phyloP scores from a whole-genome alignment of 2,888 invertebrate genomes.

The Apamea sordens region DNA sequence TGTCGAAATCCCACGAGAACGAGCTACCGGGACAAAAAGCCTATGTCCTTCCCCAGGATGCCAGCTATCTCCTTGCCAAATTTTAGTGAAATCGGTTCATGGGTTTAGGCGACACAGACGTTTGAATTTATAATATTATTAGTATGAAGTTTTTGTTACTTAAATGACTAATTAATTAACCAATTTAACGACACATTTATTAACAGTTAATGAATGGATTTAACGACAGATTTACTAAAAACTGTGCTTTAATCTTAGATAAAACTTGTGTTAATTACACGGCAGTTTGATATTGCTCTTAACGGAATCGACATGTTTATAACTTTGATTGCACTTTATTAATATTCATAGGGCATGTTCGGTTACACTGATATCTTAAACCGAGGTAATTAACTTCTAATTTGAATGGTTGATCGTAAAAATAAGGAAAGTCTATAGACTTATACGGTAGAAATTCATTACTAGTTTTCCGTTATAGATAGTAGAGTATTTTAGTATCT shows the following conservation, averaged over 20 bases:
- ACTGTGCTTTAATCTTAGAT: conserved; percentile 23
- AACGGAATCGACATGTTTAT: conserved; percentile 61
- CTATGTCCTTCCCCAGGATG: too few relatives aligned
- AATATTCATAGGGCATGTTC: conserved; percentile 67
- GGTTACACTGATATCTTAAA: conserved; percentile 56
- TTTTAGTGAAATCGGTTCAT: too few relatives aligned
- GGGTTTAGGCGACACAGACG: neutral
- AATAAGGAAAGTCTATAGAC: conserved; percentile 32
- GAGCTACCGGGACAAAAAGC: too few relatives aligned
- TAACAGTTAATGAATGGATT: conserved; percentile 7
- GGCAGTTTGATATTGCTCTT: conserved; percentile 52
- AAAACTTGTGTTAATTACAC: conserved; percentile 46
- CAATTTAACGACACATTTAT: conserved; percentile 18
- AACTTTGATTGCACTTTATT: conserved; percentile 62
- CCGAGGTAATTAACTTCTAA: conserved; percentile 50
- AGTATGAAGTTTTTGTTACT: neutral
- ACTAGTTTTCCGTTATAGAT: conserved; percentile 27
- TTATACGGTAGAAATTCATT: conserved; percentile 27
- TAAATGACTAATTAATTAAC: conserved; percentile 11
- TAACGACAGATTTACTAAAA: conserved; percentile 45
- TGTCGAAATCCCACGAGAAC: too few relatives aligned
- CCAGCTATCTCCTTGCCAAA: too few relatives aligned
- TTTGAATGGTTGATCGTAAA: conserved; percentile 48
- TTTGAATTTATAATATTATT: neutral
- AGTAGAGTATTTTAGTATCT: neutral